Conservation (phyloP, 1,140 invertebrate genomes). For the Geopemphigus sp. region DNA sequence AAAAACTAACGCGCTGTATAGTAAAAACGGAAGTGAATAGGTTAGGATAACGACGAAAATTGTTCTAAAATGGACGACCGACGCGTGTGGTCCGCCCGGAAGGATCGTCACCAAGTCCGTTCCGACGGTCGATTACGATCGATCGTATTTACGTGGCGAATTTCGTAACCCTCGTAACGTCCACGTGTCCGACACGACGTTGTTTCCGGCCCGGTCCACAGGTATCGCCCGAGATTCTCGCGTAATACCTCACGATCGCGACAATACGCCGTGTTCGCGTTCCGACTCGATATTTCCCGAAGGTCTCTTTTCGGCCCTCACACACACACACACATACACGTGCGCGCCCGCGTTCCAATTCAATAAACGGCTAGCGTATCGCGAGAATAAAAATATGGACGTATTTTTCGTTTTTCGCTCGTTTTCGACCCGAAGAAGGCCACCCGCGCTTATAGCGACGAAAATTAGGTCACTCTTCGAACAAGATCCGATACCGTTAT, state of each 20-base stretch:
- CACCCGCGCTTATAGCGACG: not conserved
- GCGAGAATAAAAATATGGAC: not conserved
- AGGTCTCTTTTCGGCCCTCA: not conserved
- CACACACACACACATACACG: not conserved
- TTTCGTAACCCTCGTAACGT: too few relatives aligned
- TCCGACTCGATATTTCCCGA: slow-evolving; percentile 1
- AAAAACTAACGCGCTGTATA: too few relatives aligned
- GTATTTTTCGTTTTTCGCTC: not conserved
- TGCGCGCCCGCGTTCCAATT: slow-evolving; percentile 1
- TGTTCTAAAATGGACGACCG: too few relatives aligned
- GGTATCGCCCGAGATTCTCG: too few relatives aligned
- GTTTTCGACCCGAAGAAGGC: not conserved
- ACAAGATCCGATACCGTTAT: not conserved
- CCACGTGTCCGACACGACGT: too few relatives aligned
- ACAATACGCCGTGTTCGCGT: not conserved
- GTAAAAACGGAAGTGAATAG: too few relatives aligned
- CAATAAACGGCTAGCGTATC: not conserved
- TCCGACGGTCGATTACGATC: too few relatives aligned
- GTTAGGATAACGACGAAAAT: too few relatives aligned
- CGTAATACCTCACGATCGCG: not conserved
- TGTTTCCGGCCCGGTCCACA: too few relatives aligned
- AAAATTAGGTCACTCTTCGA: not conserved
- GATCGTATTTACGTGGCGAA: too few relatives aligned
- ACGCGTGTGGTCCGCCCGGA: too few relatives aligned
- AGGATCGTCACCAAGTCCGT: too few relatives aligned